Percentiles rank a stretch among this genome's conserved stretches.
These are phyloP conservation scores for Yponomeuta cagnagella DNA, from an alignment of 2,888 invertebrate genomes.

Conservation along the genomic window DNA sequence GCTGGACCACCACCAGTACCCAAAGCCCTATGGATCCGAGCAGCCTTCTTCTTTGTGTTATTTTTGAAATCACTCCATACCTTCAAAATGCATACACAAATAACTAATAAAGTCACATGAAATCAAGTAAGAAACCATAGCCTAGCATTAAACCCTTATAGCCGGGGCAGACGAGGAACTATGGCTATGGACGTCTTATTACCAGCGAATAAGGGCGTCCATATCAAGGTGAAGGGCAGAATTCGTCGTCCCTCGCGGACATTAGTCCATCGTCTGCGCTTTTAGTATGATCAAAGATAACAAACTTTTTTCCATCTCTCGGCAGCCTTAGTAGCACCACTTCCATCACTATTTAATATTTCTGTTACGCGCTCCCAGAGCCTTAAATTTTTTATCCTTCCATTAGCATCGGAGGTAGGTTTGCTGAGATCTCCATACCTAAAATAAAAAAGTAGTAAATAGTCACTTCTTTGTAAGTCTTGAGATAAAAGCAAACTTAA, in stretches of 20 bases:
- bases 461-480: no score
- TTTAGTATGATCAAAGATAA: neutral
- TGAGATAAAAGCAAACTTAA: no score
- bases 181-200: no score
- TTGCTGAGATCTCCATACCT: neutral
- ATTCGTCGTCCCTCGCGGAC: neutral
- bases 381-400: neutral
- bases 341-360: neutral
- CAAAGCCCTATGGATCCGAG: no score
- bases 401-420: neutral
- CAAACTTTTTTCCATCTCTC: neutral
- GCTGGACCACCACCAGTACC: conserved; percentile 15
- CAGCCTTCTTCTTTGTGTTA: conserved; percentile 14
- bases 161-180: no score
- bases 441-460: neutral
- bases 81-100: neutral
- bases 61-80: conserved; percentile 15
- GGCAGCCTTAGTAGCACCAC: neutral
- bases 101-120: neutral
- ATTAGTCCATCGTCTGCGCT: neutral
- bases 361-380: neutral
- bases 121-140: neutral
- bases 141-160: neutral
- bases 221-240: no score
- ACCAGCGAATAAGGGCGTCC: no score